phyloP scores from a whole-genome alignment of 2,888 invertebrate genomes.

The Catotricha subobsoleta region DNA sequence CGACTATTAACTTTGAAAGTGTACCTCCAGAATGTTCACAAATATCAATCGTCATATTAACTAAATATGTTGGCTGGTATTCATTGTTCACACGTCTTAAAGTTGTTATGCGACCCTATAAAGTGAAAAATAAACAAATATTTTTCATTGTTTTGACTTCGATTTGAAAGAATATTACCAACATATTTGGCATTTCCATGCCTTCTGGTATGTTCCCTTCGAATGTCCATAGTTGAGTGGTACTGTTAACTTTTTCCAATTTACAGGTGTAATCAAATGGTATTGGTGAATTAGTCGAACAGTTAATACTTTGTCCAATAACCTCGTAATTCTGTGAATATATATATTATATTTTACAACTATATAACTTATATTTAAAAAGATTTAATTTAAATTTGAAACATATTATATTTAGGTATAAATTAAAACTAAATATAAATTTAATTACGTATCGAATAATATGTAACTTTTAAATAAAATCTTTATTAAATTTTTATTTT shows the following conservation, averaged over 20 bases:
- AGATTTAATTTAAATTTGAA: too few species aligned
- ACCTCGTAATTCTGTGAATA: slow-evolving; percentile 1
- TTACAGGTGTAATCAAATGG: neutral
- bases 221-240: neutral
- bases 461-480: too few species aligned
- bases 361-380: too few species aligned
- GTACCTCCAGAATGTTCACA: neutral
- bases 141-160: neutral
- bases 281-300: neutral
- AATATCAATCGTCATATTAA: neutral
- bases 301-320: neutral
- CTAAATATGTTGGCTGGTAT: neutral
- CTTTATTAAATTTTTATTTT: too few species aligned
- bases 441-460: too few species aligned
- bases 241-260: neutral
- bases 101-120: neutral
- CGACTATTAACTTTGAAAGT: neutral
- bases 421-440: too few species aligned
- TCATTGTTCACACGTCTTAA: neutral
- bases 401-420: too few species aligned
- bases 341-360: too few species aligned
- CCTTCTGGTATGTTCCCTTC: neutral
- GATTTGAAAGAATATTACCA: neutral
- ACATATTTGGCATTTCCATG: neutral
- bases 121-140: neutral